A percentile compares a stretch with the other conserved stretches of the same genome.
Conservation (phyloP, 2,113 vertebrate genomes). For the Vidua chalybeata region DNA sequence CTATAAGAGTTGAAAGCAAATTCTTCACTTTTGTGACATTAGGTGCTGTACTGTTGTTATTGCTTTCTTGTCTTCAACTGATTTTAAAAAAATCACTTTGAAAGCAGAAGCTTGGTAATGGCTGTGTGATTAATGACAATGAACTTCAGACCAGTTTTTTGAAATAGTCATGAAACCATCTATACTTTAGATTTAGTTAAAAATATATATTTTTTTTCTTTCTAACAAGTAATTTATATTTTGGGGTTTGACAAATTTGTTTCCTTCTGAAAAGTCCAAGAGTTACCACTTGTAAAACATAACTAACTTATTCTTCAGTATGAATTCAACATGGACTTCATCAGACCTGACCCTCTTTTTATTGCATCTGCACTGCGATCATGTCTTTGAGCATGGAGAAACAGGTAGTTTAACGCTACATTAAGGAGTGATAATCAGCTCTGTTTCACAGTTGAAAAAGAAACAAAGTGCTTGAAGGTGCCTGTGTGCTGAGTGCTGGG, state of each 20-base stretch:
- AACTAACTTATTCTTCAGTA: not conserved
- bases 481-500: not conserved
- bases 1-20: not conserved
- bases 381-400: not conserved
- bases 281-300: not conserved
- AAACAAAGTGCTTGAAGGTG: not conserved
- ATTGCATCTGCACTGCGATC: not conserved
- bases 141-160: not conserved
- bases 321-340: not conserved
- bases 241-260: not conserved
- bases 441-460: not conserved
- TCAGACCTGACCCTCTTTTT: not conserved
- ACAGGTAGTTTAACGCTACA: not conserved
- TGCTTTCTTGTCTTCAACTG: not conserved
- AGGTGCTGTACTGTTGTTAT: not conserved
- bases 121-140: not conserved
- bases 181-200: not conserved
- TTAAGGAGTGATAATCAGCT: not conserved
- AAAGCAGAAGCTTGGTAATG: not conserved
- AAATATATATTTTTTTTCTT: not conserved
- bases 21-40: constrained; percentile 5
- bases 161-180: not conserved
- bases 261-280: not conserved
- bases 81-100: not conserved
- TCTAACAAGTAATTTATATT: not conserved